Base-by-base conservation (phyloP, 2,888 invertebrate species). In the Drosophila antonietae region DNA sequence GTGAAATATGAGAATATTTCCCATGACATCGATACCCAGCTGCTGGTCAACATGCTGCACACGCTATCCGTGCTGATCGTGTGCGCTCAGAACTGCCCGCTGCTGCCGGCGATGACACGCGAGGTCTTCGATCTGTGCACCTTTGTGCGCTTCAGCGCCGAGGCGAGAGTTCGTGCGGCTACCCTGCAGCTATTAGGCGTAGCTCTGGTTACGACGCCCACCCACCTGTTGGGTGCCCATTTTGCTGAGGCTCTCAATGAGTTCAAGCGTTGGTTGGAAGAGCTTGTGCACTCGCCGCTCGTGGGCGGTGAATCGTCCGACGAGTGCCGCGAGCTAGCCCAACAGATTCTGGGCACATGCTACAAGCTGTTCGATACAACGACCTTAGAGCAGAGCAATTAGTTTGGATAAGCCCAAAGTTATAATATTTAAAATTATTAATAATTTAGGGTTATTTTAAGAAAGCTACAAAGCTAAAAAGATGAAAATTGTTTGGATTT, bases 51-150 rank as follows among this genome's bases (percentile, higher is more conserved):
- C 81, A 96, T 95, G 80, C 87, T 97, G 0, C 94, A 95, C 14
- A 96, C 96, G 0, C 90, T 97, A 5, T 94, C 96, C 0, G 94
- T 95, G 28, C 93, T 97, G 1, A 93, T 96, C 81, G 92, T 95
- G 57, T 94, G 95, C 0, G 94, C 96, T 0, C 94, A 95, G 75
- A 96, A 97, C 91, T 95, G 95, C 77, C 83, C 95, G 0, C 92
- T 94, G 41, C 94, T 95, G 12, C 91, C 94, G 0, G 94, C 94
- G 72, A 96, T 97, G 93, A 95, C 95, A 0, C 94, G 94, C 71
- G 97, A 97, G 85, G 93, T 96, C 1, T 93, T 97, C 1, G 95
- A 95, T 75, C 93, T 97, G 71, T 94, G 95, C 14, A 94, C 95
- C 91, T 94, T 94, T 62, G 92, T 97, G 79, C 93, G 96, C 46